Evolutionary conservation across 2,888 invertebrate genomes (phyloP), one percentile per base, ranked within the genome.

Genomic region (Epicampocera succincta): DNA sequence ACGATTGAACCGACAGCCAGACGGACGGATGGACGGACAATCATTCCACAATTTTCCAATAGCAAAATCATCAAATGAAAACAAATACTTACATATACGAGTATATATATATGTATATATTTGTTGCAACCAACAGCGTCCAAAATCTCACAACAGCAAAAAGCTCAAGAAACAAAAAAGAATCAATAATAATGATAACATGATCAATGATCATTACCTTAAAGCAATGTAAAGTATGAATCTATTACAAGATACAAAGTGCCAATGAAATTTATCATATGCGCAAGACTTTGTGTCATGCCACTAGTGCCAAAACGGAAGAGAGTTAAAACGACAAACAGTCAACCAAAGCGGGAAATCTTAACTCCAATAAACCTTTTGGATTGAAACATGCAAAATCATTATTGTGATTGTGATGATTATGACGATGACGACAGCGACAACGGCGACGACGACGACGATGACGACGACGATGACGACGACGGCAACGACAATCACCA

Each of bases 201-300:
- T 74, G 77, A 78, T 78, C 78, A 78, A 82, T 82, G 78, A 74
- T 82, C 77, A 82, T 82, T 82, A 82, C 40, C 78, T 78, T 40
- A 42, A 46, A 78, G 82, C 82, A 82, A 82, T 78, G 77, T 74
- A 82, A 78, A 74, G 60, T 74, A 82, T 82, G 77, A 78, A 82
- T 33, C 74, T 82, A 82, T 78, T 78, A 82, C 77, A 82, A 78
- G 74, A 82, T 61, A 78, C 82, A 74, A 82, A 82, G 82, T 82
- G 82, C 78, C 82, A 82, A 82, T 82, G 82, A 82, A 82, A 82
- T 82, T 82, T 74, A 82, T 82, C 78, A 82, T 82, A 82, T 82
- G 78, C 78, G 74, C 82, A 74, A 78, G 50, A 65, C 58, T 65
- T 71, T 82, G 69, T 82, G 78, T 78, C 74, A 78, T 68, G 66